Evolutionary conservation across 37 sponge, comb jelly and placozoan genomes (phyloP).

Genomic region (Geodia barretti): DNA sequence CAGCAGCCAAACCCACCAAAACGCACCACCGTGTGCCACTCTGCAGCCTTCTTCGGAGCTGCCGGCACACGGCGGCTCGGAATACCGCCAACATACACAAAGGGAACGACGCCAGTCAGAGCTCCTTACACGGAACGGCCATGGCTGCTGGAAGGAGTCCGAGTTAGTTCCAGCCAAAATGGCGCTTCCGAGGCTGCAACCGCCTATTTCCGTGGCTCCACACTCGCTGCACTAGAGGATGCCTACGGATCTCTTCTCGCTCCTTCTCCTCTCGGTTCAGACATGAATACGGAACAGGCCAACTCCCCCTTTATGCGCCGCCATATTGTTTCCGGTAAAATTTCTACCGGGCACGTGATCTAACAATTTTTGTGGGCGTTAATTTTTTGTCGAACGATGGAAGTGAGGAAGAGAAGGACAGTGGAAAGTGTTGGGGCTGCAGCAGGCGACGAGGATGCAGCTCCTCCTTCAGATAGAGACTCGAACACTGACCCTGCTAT

Average conservation of each 20-base stretch:
- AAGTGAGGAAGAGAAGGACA: constrained; percentile 12
- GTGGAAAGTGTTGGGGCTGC: constrained; percentile 4
- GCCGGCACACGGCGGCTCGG: too few relatives aligned
- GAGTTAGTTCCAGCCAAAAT: neutral
- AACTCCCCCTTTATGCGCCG: constrained; percentile 5
- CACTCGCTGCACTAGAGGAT: neutral
- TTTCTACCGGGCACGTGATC: constrained; percentile 3
- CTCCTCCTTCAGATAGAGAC: neutral
- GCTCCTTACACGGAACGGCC: neutral
- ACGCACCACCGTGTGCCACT: too few relatives aligned
- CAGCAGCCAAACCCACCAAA: too few relatives aligned
- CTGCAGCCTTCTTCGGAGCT: too few relatives aligned
- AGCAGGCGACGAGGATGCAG: neutral
- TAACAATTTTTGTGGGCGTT: neutral
- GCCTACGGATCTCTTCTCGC: neutral
- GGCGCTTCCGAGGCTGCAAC: neutral
- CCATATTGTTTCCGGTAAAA: constrained; percentile 28
- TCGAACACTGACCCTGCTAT: constrained; percentile 3
- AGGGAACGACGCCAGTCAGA: too few relatives aligned
- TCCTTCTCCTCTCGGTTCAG: neutral
- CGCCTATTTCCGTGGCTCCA: neutral
- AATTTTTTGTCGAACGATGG: neutral
- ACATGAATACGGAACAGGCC: neutral
- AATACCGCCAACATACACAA: too few relatives aligned
- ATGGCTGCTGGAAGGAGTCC: neutral